Conservation (phyloP, 2,888 invertebrate species). For the Eristalis arbustorum region DNA sequence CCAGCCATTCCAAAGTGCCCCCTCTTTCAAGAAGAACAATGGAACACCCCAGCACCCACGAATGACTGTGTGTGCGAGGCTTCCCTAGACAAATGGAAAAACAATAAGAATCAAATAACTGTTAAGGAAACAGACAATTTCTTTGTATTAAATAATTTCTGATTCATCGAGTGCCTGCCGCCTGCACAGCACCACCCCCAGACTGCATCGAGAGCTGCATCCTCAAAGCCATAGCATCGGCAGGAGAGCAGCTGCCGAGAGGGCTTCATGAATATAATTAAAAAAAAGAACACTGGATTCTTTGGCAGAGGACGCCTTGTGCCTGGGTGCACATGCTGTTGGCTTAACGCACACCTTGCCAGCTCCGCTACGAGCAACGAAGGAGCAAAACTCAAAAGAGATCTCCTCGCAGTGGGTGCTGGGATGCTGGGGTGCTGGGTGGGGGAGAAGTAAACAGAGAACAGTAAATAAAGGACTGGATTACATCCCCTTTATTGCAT, state of each 20-base stretch:
- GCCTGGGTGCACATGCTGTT: not conserved
- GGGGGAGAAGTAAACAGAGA: not conserved
- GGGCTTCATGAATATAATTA: conserved; percentile 23
- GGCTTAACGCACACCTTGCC: not conserved
- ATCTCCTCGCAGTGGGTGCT: not conserved
- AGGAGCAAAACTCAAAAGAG: not conserved
- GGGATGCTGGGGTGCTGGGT: not conserved
- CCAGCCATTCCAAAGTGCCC: not conserved
- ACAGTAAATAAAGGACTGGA: conserved; percentile 21
- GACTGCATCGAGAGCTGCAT: not conserved
- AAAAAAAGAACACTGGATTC: not conserved
- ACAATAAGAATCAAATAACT: not conserved
- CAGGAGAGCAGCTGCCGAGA: conserved; percentile 5
- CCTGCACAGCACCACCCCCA: not conserved
- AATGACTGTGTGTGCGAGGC: not conserved
- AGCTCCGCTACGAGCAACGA: not conserved
- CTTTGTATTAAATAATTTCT: not conserved
- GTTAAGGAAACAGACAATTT: not conserved
- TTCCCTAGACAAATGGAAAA: not conserved
- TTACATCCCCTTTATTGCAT: conserved; percentile 30
- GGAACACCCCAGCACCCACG: not conserved
- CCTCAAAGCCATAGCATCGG: not conserved
- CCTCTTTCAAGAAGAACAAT: not conserved
- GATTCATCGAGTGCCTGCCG: not conserved
- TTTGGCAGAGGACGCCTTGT: not conserved